phyloP scores from a whole-genome alignment of 2,797 vertebrate species.

The Notoglanidium macrostoma region DNA sequence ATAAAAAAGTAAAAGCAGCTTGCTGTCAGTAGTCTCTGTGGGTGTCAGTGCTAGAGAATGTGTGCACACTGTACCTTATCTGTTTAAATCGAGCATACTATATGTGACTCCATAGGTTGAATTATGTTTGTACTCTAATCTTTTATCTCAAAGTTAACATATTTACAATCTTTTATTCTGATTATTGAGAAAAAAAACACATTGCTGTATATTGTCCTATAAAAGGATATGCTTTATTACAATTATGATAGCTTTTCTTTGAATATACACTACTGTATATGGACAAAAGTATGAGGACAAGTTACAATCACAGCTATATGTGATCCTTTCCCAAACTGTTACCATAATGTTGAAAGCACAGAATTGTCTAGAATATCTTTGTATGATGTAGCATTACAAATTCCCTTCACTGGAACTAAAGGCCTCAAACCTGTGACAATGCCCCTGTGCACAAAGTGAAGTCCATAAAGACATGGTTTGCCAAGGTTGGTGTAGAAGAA shows the following conservation, averaged over 20 bases:
- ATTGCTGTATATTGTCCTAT: neutral
- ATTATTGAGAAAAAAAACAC: neutral
- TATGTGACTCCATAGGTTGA: neutral
- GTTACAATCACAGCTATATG: too few species aligned
- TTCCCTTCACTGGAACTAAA: neutral
- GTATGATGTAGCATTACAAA: neutral
- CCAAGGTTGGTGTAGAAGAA: neutral
- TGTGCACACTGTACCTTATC: slow-evolving; percentile 9
- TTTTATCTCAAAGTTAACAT: neutral
- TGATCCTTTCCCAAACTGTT: neutral
- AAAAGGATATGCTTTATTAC: neutral
- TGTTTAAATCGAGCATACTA: neutral
- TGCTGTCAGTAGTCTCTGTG: slow-evolving; percentile 14
- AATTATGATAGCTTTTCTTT: neutral
- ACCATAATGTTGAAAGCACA: too few species aligned
- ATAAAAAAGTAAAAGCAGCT: slow-evolving; percentile 3
- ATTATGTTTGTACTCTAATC: neutral
- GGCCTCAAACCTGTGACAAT: neutral
- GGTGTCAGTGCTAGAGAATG: neutral
- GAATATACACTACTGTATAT: neutral
- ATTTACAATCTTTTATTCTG: neutral
- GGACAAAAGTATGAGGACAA: neutral
- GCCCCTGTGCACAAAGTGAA: neutral
- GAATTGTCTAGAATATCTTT: neutral
- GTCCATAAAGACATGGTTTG: neutral